Conservation (phyloP, 2,113 vertebrate species). For the Nanger granti region DNA sequence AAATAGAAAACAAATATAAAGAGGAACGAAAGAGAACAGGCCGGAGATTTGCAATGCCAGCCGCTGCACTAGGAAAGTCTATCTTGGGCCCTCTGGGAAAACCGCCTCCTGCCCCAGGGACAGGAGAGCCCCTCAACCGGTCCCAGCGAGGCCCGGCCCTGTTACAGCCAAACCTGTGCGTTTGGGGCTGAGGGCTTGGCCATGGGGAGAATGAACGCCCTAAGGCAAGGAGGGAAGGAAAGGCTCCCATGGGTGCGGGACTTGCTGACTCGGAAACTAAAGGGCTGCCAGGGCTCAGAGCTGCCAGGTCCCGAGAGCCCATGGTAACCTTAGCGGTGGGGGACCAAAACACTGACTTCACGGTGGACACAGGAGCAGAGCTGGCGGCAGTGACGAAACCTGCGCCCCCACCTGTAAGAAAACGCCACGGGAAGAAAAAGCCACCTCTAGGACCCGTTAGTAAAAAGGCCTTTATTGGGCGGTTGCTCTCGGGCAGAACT, state of each 20-base stretch:
- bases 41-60: not conserved
- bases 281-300: not conserved
- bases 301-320: not conserved
- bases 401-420: not conserved
- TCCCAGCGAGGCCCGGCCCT: not conserved
- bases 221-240: not conserved
- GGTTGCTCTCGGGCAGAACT: too few relatives aligned
- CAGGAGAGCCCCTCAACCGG: not conserved
- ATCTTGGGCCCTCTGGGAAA: not conserved
- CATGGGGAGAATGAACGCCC: rapidly evolving
- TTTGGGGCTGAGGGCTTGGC: rapidly evolving
- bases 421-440: too few relatives aligned
- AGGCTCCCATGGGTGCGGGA: rapidly evolving
- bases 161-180: not conserved
- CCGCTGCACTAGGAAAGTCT: not conserved
- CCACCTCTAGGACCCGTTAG: too few relatives aligned
- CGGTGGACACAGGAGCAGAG: not conserved
- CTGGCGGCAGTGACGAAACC: not conserved
- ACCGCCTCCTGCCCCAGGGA: not conserved
- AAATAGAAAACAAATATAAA: not conserved
- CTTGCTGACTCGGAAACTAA: not conserved
- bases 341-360: not conserved
- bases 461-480: too few relatives aligned
- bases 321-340: not conserved
- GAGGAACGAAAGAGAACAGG: not conserved